These are phyloP conservation scores for Frankliniella intonsa DNA, from an alignment of 2,888 invertebrate species.

Conservation along the genomic window DNA sequence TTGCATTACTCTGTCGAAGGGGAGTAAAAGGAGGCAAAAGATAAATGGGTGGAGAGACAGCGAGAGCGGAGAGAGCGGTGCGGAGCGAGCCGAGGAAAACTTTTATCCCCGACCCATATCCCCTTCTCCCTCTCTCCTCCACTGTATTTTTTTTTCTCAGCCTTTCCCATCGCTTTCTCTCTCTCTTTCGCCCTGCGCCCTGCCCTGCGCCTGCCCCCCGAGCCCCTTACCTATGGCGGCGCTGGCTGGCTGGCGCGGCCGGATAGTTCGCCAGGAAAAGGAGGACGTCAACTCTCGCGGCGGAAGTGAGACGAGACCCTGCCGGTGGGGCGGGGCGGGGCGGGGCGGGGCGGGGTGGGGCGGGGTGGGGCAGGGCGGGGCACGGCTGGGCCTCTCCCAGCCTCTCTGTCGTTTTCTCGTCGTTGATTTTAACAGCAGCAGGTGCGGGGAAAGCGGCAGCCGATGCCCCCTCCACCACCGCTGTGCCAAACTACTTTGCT, in stretches of 20 bases:
- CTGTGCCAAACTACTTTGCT: background rate
- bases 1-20: background rate
- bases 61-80: background rate
- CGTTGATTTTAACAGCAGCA: background rate
- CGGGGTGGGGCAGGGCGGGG: too few species aligned
- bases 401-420: background rate
- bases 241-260: too few species aligned
- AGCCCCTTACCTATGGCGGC: background rate
- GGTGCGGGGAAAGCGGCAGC: background rate
- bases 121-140: background rate
- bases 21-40: too few species aligned
- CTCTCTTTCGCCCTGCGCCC: too few species aligned
- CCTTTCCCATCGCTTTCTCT: too few species aligned
- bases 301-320: background rate
- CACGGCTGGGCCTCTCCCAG: background rate
- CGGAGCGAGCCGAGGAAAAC: background rate
- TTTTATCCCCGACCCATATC: slow-evolving; percentile 24
- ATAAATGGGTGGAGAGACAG: too few species aligned
- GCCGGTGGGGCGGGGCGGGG: background rate
- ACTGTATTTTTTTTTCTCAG: too few species aligned
- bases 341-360: too few species aligned
- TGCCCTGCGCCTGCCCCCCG: too few species aligned
- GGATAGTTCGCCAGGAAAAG: background rate
- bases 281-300: background rate
- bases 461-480: background rate